Base-by-base conservation (phyloP, 2,113 vertebrate genomes). In the Myiopsitta monachus region DNA sequence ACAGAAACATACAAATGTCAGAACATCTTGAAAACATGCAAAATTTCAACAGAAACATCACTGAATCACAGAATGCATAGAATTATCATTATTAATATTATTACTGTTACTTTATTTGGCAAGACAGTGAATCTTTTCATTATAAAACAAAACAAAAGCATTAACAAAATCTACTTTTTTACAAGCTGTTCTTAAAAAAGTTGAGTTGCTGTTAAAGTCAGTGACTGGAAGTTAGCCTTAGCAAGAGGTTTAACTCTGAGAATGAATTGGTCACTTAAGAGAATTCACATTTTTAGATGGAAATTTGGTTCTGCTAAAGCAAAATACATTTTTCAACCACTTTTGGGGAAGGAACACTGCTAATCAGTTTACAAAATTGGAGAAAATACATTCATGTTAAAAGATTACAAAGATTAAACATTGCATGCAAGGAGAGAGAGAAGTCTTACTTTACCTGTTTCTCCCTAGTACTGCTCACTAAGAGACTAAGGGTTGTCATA, bases 21-120 rank as follows among this genome's bases (percentile, higher is more conserved):
- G n/a, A 96, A 96, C 90, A 94, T 81, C 92, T 88, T 89, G 26
- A 96, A 96, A 95, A 97, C 97, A 98, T 98, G 98, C 98, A 97
- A 73, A 96, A 92, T 51, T 78, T 96, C 80, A 97, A 98, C 79
- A 96, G 49, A 51, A 97, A 97, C 87, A 59, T 70, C 95, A 98
- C 90, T 69, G 74, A 94, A 62, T 75, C 92, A 97, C 90, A 96
- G 57, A 96, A 97, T 98, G 97, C 96, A 98, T 97, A 97, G 97
- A 97, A 96, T 84, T 69, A 64, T 81, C 91, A 82, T 83, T 85
- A 95, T 89, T 74, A 24, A 39, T n/a, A 39, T 51, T 59, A 54
- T 21, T 83, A 69, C 9, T 47, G 44, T 30, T 55, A 27, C 68
- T 85, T 68, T 97, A 97, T 98, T 97, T 97, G 97, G 95, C 95